Percentiles rank a stretch among this genome's conserved stretches.
phyloP scores from a whole-genome alignment of 2,797 vertebrate genomes.

The Malacoctenus gilli region DNA sequence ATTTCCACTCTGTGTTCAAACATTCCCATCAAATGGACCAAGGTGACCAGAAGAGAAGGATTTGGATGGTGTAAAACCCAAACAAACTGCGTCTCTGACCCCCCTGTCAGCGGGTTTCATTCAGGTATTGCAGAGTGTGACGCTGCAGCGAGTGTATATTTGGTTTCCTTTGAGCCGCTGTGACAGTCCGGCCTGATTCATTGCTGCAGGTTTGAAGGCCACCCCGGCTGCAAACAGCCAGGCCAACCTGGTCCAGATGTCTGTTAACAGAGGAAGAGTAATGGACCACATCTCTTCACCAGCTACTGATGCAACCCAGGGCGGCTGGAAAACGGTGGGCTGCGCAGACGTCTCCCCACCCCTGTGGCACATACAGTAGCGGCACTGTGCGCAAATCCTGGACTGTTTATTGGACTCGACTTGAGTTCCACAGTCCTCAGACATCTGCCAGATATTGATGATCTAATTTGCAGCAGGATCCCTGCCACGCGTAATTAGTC shows the following conservation, averaged over 20 bases:
- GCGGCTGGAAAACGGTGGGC: constrained; percentile 45
- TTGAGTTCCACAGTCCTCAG: constrained; percentile 32
- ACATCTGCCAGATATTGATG: constrained; percentile 57
- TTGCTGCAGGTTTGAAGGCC: constrained; percentile 48
- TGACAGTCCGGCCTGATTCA: constrained; percentile 51
- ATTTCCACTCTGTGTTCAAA: constrained; percentile 28
- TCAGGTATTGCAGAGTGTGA: constrained; percentile 30
- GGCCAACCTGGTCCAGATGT: constrained; percentile 63
- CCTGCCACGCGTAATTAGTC: constrained; percentile 56
- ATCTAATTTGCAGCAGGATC: constrained; percentile 62
- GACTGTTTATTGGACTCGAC: constrained; percentile 48
- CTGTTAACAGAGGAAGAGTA: constrained; percentile 50
- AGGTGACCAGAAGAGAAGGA: constrained; percentile 30
- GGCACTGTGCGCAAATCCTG: constrained; percentile 51
- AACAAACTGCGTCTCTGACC: constrained; percentile 48
- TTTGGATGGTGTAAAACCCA: constrained; percentile 48
- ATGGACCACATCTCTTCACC: constrained; percentile 56
- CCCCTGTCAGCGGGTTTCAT: constrained; percentile 51
- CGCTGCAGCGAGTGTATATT: constrained; percentile 54
- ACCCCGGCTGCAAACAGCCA: constrained; percentile 64
- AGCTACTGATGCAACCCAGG: constrained; percentile 40
- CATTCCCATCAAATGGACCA: constrained; percentile 32
- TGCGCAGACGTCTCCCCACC: constrained; percentile 19
- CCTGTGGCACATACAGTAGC: constrained; percentile 57
- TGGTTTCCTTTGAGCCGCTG: constrained; percentile 56